Conservation (phyloP, 2,113 vertebrate genomes). For the Lepidothrix coronata region DNA sequence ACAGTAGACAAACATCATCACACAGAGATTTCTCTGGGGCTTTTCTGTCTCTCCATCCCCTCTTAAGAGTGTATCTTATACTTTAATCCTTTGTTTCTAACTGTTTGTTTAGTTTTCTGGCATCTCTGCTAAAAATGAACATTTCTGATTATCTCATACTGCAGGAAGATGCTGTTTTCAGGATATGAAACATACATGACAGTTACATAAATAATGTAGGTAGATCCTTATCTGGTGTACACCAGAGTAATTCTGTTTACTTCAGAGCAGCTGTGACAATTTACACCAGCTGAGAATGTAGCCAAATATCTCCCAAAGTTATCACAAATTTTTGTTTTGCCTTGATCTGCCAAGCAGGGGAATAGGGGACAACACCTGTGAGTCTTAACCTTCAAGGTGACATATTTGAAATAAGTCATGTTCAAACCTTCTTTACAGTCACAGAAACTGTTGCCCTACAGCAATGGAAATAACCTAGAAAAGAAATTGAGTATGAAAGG, state of each 20-base stretch:
- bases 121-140: not conserved
- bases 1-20: not conserved
- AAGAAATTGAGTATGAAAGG: constrained; percentile 40
- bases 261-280: not conserved
- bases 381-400: constrained; percentile 59
- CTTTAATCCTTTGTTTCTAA: not conserved
- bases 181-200: not conserved
- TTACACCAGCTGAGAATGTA: not conserved
- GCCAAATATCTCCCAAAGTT: not conserved
- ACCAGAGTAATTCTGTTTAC: not conserved
- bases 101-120: not conserved
- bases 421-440: constrained; percentile 49
- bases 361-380: not conserved
- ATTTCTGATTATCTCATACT: not conserved
- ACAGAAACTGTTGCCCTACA: constrained; percentile 39
- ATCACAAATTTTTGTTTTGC: not conserved
- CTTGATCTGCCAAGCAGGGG: not conserved
- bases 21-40: not conserved
- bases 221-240: not conserved
- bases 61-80: not conserved
- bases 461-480: constrained; percentile 44
- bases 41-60: not conserved
- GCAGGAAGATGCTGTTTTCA: not conserved
- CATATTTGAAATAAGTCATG: constrained; percentile 51
- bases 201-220: not conserved